phyloP scores from a whole-genome alignment of 1,140 invertebrate species.

The Platyscapa corneri region DNA sequence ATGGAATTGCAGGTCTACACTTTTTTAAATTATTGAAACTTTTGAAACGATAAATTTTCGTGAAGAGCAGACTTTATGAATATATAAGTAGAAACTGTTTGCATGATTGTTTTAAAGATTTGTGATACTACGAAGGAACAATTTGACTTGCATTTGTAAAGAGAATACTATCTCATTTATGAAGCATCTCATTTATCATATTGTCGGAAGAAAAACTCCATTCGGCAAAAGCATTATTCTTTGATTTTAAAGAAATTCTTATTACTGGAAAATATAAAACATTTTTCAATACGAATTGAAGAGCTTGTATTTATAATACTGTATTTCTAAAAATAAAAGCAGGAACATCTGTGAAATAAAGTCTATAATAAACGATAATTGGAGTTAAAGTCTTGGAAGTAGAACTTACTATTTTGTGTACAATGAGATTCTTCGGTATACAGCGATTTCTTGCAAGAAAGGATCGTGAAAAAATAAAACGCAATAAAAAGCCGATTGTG shows the following conservation, averaged over 20 bases:
- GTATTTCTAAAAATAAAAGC: background rate
- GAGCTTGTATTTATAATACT: background rate
- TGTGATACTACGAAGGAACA: constrained; percentile 32
- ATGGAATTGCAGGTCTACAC: background rate
- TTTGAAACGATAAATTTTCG: constrained; percentile 41
- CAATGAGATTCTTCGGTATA: background rate
- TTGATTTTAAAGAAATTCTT: constrained; percentile 15
- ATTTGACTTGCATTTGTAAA: constrained; percentile 30
- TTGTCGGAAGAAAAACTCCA: background rate
- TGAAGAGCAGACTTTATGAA: constrained; percentile 36
- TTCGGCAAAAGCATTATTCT: constrained; percentile 5
- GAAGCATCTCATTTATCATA: background rate
- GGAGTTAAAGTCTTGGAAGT: too few relatives aligned
- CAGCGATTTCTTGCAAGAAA: background rate
- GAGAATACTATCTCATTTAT: constrained; percentile 32
- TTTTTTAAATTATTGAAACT: constrained; percentile 50
- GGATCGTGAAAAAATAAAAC: background rate
- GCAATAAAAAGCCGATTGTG: background rate
- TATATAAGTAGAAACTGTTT: constrained; percentile 42
- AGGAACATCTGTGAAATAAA: background rate
- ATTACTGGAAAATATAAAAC: background rate
- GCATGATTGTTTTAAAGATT: constrained; percentile 48
- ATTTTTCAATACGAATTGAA: background rate
- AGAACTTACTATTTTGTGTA: background rate
- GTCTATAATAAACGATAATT: background rate